Evolutionary conservation across 2,888 invertebrate species (phyloP).

Genomic region (Netelia fuscicornis): DNA sequence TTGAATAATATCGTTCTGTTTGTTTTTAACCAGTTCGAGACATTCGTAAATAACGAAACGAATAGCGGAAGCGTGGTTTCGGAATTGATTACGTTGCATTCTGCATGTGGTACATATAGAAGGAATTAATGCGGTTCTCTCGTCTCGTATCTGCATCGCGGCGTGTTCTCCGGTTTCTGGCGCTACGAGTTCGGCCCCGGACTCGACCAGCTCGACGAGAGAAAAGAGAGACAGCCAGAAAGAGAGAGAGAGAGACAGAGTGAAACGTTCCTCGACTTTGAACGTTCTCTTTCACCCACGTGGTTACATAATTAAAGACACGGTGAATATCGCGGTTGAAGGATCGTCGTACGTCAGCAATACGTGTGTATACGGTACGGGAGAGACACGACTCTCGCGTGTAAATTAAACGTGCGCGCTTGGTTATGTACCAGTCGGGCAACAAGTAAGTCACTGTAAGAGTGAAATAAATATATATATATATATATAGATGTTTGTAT

Average conservation of each 20-base stretch:
- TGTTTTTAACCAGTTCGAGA: neutral
- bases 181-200: neutral
- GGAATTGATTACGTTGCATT: neutral
- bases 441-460: slow-evolving; percentile 31
- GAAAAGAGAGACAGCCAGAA: neutral
- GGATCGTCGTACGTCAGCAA: slow-evolving; percentile 32
- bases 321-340: slow-evolving; percentile 14
- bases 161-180: slow-evolving; percentile 2
- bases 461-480: slow-evolving; percentile 5
- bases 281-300: slow-evolving; percentile 70
- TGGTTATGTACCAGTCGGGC: slow-evolving; percentile 53
- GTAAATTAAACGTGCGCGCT: slow-evolving; percentile 16
- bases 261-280: slow-evolving; percentile 55
- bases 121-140: neutral
- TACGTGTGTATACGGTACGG: neutral
- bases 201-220: neutral
- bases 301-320: slow-evolving; percentile 67
- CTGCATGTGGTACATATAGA: neutral
- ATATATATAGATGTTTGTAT: too few relatives aligned
- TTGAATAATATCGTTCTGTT: neutral
- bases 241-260: slow-evolving; percentile 9
- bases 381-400: slow-evolving; percentile 5
- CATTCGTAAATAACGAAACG: neutral
- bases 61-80: neutral
- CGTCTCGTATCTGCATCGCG: neutral